Percentiles rank a stretch among this genome's conserved stretches.
phyloP scores from a whole-genome alignment of 2,888 invertebrate species.

The Bibio marci region DNA sequence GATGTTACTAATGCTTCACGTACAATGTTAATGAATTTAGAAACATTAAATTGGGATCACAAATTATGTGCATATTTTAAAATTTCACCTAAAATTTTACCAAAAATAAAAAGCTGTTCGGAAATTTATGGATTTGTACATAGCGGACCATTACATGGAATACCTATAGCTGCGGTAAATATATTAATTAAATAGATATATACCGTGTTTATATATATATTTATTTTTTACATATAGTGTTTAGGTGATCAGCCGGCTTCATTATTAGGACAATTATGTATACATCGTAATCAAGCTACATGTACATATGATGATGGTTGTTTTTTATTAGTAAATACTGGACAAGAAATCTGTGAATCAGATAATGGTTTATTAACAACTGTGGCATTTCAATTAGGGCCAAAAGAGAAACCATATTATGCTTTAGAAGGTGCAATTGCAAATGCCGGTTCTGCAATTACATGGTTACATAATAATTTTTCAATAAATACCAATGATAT shows the following conservation, averaged over 20 bases:
- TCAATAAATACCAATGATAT: slow-evolving; percentile 44
- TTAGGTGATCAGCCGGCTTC: slow-evolving; percentile 94
- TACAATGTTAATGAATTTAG: slow-evolving; percentile 89
- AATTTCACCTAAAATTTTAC: slow-evolving; percentile 67
- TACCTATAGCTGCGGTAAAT: slow-evolving; percentile 77
- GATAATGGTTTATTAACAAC: slow-evolving; percentile 79
- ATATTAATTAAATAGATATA: background rate
- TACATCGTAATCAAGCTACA: slow-evolving; percentile 76
- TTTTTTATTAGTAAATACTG: slow-evolving; percentile 89
- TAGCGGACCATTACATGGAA: slow-evolving; percentile 53
- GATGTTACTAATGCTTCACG: slow-evolving; percentile 96
- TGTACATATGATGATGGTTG: slow-evolving; percentile 94
- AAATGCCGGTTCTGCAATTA: slow-evolving; percentile 67
- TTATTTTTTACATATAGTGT: slow-evolving; percentile 37
- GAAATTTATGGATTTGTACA: slow-evolving; percentile 78
- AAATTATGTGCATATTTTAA: slow-evolving; percentile 74
- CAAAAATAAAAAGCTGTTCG: slow-evolving; percentile 77
- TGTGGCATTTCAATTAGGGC: slow-evolving; percentile 77
- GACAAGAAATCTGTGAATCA: slow-evolving; percentile 58
- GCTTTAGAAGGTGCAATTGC: slow-evolving; percentile 87
- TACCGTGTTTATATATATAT: background rate
- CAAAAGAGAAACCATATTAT: slow-evolving; percentile 54
- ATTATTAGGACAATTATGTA: slow-evolving; percentile 80
- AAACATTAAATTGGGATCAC: slow-evolving; percentile 78
- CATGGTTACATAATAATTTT: slow-evolving; percentile 81